A percentile compares a stretch with the other conserved stretches of the same genome.
phyloP scores from a whole-genome alignment of 1,140 invertebrate genomes.

The Drosophila teissieri region DNA sequence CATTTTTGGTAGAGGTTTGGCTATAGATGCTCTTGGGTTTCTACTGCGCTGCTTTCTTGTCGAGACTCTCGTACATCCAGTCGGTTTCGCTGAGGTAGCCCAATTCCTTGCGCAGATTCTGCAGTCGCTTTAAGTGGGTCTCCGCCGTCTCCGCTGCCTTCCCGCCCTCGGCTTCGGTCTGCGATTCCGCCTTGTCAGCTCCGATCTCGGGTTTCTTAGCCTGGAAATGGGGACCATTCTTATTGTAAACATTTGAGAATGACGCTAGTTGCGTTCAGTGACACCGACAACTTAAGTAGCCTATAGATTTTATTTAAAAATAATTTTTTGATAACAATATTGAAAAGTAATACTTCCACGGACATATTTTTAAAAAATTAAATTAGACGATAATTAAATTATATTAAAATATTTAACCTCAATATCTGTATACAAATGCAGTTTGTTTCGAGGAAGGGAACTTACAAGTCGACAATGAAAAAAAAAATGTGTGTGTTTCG shows the following conservation, averaged over 20 bases:
- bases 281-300: background rate
- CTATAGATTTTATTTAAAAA: background rate
- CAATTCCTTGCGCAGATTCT: slow-evolving; percentile 88
- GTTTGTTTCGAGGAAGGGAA: too few species aligned
- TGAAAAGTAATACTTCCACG: background rate
- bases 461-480: too few species aligned
- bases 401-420: too few species aligned
- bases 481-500: too few species aligned
- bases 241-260: slow-evolving; percentile 13
- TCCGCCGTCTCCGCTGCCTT: slow-evolving; percentile 77
- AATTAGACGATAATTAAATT: background rate
- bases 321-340: background rate
- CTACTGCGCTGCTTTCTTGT: slow-evolving; percentile 66
- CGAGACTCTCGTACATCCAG: slow-evolving; percentile 88
- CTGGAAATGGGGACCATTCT: slow-evolving; percentile 8
- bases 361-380: too few species aligned
- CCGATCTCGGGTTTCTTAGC: slow-evolving; percentile 66
- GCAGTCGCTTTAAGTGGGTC: slow-evolving; percentile 87
- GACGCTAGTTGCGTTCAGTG: background rate
- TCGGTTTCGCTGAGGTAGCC: slow-evolving; percentile 89
- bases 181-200: slow-evolving; percentile 52
- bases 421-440: too few species aligned
- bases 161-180: slow-evolving; percentile 41
- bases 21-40: background rate
- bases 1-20: slow-evolving; percentile 6